These are phyloP conservation scores for Leptopilina myrica DNA, from an alignment of 2,888 invertebrate genomes.

Conservation along the genomic window DNA sequence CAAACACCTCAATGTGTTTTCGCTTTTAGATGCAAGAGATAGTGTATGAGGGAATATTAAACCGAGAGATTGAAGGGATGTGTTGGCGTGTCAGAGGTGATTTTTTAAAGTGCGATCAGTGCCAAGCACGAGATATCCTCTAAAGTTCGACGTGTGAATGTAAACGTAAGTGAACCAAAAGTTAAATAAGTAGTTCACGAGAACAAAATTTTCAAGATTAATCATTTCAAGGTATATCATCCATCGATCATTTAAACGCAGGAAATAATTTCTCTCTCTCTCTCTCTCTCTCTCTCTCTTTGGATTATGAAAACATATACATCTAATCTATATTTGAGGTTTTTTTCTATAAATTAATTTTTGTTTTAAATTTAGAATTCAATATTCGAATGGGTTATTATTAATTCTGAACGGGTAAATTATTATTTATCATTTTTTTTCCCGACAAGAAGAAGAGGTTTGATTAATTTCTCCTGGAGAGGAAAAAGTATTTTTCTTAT, in stretches of 20 bases:
- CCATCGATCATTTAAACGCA: conserved; percentile 6
- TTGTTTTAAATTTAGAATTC: no score
- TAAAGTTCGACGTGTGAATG: conserved; percentile 24
- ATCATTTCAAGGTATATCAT: conserved; percentile 3
- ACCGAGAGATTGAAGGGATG: conserved; percentile 25
- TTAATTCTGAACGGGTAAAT: neutral
- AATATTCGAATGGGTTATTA: neutral
- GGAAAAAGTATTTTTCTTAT: neutral
- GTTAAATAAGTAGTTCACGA: conserved; percentile 31
- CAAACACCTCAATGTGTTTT: conserved; percentile 18
- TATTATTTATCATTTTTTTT: neutral
- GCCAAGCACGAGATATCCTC: conserved; percentile 28
- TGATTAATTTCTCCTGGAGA: conserved; percentile 22
- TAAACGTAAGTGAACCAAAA: conserved; percentile 20
- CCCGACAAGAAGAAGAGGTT: neutral
- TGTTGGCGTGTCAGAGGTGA: conserved; percentile 27
- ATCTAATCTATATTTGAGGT: no score
- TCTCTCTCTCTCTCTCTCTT: no score
- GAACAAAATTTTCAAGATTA: conserved; percentile 6
- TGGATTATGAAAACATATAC: no score
- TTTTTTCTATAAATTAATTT: no score
- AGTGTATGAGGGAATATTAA: neutral
- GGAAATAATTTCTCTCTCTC: conserved; percentile 5
- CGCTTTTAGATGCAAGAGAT: conserved; percentile 16
- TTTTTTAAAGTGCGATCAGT: conserved; percentile 34